Evolutionary conservation across 1,140 invertebrate species (phyloP), one percentile per base, ranked within the genome.

Genomic region (Colletes gigas): DNA sequence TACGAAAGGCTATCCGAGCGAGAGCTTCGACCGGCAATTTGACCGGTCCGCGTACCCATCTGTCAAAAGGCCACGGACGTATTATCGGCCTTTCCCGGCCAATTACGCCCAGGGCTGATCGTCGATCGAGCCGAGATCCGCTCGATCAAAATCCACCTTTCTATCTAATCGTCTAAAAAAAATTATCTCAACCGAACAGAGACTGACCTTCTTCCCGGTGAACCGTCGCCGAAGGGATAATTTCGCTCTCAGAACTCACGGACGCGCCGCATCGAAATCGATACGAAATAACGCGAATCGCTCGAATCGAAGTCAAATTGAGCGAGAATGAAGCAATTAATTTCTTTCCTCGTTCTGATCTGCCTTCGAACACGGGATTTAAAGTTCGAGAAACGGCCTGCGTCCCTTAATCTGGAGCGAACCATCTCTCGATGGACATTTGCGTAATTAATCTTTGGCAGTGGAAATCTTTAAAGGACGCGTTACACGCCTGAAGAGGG

Each of bases 21-120:
- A 88, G 78, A 86, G 87, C 85, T 89, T 91, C 87, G 88, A 91
- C 72, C 81, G 78, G 83, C 88, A 92, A 92, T 92, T 93, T 93
- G 85, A 89, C 83, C 41, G 83, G 81, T 89, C 90, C 81, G 89
- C 85, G 81, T 78, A 87, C 89, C 30, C 90, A 90, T 92, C 90
- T 91, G 92, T 92, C 91, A 92, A 92, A 92, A 91, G 86, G 78
- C 19, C 77, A 83, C 62, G 30, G 55, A 69, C 78, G 84, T 88
- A 85, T 88, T 92, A 90, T 90, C 83, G 85, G 78, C 81, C 70
- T 66, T 30, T 50, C 60, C 12, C 39, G 67, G 50, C 65, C 85
- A 79, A 78, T 85, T 86, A 86, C 47, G 57, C 69, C 47, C 47
- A 6, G 21, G 54, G 70, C 59, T 19, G 5, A 2, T 17, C 67